Evolutionary conservation across 53 echinoderm and acorn worm species (phyloP), one percentile per base, ranked within the genome.

Genomic region (Luidia sarsii): DNA sequence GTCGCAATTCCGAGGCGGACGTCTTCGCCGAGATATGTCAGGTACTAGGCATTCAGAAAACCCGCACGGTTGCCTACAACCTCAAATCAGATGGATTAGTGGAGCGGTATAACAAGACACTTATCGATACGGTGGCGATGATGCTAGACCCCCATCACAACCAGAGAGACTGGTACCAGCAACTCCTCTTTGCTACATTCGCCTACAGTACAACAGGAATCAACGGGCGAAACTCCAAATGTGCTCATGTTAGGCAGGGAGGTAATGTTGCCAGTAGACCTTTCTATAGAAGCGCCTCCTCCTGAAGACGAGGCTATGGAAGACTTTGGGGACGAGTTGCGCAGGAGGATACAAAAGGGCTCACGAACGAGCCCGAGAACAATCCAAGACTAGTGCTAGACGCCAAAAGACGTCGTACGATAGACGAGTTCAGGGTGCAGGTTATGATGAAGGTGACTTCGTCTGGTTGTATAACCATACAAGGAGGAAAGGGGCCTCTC

Each of bases 21-120:
- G 7, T 48, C 28, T 48, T 65, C 29, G 33, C 3, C 4, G 65
- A 80, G 50, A 46, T 80, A 23, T 79, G 80, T 30, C 11, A 8
- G 7, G 34, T 53, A 8, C 18, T 53, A 19, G 53, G 18, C 7
- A 53, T 53, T 19, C 53, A 53, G 32, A 82, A 82, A n/a, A 67
- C 82, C 24, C 10, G 50, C 43, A 80, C 64, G n/a, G 52, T 52
- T 3, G 41, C 82, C 0, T 53, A 65, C 25, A 65, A 67, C 25
- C 82, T 68, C 4, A 65, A 82, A 21, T 68, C 68, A n/a, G 82
- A 82, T 34, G 68, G 82, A 3, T 13, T 67, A 5, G 22, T 53
- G 1, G 82, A 82, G 21, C 15, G 82, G 18, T 82, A 52, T 49
- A 68, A 82, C 28, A 33, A 52, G 19, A 65, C 65, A n/a, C 64